Evolutionary conservation across 1,140 invertebrate genomes (phyloP).

Genomic region (Meloidogyne chitwoodi): DNA sequence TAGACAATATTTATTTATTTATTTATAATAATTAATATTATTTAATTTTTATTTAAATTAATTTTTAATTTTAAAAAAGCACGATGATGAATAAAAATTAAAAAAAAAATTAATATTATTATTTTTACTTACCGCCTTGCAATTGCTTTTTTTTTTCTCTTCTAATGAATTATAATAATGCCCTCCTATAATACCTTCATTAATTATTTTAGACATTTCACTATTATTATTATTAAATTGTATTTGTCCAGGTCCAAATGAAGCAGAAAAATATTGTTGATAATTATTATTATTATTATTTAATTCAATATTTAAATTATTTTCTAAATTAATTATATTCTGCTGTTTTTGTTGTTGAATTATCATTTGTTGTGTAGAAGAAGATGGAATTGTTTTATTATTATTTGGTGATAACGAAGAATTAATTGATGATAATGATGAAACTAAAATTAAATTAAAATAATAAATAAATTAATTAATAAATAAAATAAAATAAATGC

Average conservation of each 20-base stretch:
- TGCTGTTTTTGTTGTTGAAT: neutral
- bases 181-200: neutral
- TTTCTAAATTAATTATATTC: neutral
- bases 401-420: too few species aligned
- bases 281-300: neutral
- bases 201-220: too few species aligned
- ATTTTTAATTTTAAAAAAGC: neutral
- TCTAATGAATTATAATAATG: too few species aligned
- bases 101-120: neutral
- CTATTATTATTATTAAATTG: neutral
- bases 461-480: too few species aligned
- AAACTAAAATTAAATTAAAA: too few species aligned
- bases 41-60: too few species aligned
- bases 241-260: constrained; percentile 15
- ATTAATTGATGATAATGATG: too few species aligned
- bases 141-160: neutral
- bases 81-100: neutral
- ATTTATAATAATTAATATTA: too few species aligned
- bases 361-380: too few species aligned
- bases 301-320: neutral
- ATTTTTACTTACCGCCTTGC: neutral
- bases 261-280: constrained; percentile 13
- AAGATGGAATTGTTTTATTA: too few species aligned
- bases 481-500: too few species aligned
- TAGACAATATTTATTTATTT: too few species aligned